Conservation (phyloP, 2,888 invertebrate species). For the Leptopilina myrica region DNA sequence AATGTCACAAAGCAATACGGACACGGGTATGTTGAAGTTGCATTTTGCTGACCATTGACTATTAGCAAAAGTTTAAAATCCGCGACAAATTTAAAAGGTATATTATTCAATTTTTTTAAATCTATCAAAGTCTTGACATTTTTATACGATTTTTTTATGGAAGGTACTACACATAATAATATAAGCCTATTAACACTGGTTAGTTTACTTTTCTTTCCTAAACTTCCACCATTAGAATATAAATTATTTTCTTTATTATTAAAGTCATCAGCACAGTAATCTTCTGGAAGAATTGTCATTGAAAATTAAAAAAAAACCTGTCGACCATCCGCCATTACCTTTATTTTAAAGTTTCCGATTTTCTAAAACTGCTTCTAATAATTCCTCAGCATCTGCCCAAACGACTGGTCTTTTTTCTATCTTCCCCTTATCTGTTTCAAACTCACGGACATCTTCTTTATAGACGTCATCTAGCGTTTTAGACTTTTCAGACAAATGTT, state of each 20-base stretch:
- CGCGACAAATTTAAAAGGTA: neutral
- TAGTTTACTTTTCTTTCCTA: slow-evolving; percentile 24
- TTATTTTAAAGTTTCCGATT: slow-evolving; percentile 10
- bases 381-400: slow-evolving; percentile 21
- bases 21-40: no score
- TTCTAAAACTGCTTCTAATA: slow-evolving; percentile 27
- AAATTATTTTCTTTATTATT: slow-evolving; percentile 25
- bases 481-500: slow-evolving; percentile 6
- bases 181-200: slow-evolving; percentile 30
- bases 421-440: slow-evolving; percentile 28
- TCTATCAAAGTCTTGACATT: slow-evolving; percentile 23
- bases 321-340: slow-evolving; percentile 11
- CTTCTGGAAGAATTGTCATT: slow-evolving; percentile 39
- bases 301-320: slow-evolving; percentile 33
- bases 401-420: slow-evolving; percentile 16
- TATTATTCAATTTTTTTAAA: slow-evolving; percentile 4
- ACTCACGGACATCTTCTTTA: slow-evolving; percentile 5
- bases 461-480: slow-evolving; percentile 21
- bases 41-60: no score
- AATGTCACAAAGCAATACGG: no score
- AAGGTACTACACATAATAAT: slow-evolving; percentile 21
- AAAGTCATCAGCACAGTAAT: neutral
- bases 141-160: slow-evolving; percentile 25
- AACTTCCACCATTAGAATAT: slow-evolving; percentile 34
- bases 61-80: no score